These are phyloP conservation scores for Aphrocallistes beatrix DNA, from an alignment of 37 sponge, comb jelly and placozoan genomes.

Conservation along the genomic window DNA sequence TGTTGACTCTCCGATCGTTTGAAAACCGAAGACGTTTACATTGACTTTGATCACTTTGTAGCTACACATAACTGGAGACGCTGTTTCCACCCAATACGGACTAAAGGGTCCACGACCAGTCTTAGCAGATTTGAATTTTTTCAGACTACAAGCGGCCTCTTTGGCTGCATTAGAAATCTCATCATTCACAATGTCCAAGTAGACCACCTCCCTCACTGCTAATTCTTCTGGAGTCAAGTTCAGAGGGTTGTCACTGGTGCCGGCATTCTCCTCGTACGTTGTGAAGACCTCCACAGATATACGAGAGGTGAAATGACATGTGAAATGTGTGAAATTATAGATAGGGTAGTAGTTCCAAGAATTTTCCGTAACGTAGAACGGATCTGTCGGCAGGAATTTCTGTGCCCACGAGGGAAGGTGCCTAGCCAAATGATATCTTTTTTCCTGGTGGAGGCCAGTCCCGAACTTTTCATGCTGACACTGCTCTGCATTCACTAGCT, in stretches of 20 bases:
- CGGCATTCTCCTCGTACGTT: conserved; percentile 48
- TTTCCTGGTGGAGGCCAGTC: conserved; percentile 59
- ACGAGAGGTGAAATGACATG: conserved; percentile 56
- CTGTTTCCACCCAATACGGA: conserved; percentile 43
- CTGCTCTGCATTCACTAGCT: conserved; percentile 48
- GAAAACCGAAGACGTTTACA: conserved; percentile 64
- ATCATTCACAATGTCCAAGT: conserved; percentile 53
- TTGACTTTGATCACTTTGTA: conserved; percentile 59
- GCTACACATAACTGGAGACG: conserved; percentile 60
- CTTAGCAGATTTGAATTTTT: conserved; percentile 43
- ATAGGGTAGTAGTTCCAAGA: conserved; percentile 69
- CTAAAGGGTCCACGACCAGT: conserved; percentile 55
- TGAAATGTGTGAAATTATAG: conserved; percentile 21
- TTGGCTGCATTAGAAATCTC: conserved; percentile 24
- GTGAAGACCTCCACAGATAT: conserved; percentile 49
- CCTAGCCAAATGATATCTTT: conserved; percentile 48
- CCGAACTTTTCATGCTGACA: conserved; percentile 51
- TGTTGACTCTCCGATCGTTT: conserved; percentile 41
- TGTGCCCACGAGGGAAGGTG: conserved; percentile 54
- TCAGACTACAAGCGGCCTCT: conserved; percentile 21
- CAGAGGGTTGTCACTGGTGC: conserved; percentile 39
- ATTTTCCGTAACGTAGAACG: conserved; percentile 60
- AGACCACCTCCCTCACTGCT: conserved; percentile 36
- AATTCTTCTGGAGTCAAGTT: conserved; percentile 26
- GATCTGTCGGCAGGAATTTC: conserved; percentile 37